These are phyloP conservation scores for Lethenteron camtschaticum DNA, from an alignment of 2,113 vertebrate species.

Conservation along the genomic window DNA sequence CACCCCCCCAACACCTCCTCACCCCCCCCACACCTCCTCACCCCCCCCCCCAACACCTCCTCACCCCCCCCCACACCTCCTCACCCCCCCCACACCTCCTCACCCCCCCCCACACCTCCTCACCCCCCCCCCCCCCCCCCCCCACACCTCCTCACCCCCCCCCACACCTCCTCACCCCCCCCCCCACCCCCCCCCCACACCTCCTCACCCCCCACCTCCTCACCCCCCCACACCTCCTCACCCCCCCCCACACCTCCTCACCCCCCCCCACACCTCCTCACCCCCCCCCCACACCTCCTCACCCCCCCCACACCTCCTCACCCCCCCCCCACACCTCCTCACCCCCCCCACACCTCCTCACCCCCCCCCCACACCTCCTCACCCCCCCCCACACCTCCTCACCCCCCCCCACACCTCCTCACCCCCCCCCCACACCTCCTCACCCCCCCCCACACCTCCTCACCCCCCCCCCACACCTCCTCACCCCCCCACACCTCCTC, in stretches of 20 bases:
- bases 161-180: not conserved
- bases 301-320: not conserved
- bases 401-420: not conserved
- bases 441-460: not conserved
- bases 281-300: not conserved
- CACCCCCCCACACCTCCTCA: not conserved
- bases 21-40: too few relatives aligned
- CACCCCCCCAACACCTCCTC: too few relatives aligned
- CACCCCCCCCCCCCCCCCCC: not conserved
- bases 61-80: not conserved
- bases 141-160: not conserved
- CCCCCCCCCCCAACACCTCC: too few relatives aligned
- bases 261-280: not conserved
- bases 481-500: too few relatives aligned
- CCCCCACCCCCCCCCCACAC: not conserved
- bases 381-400: not conserved
- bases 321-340: too few relatives aligned
- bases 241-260: not conserved
- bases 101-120: not conserved
- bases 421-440: not conserved
- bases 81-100: not conserved
- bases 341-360: not conserved
- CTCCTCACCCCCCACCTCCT: not conserved
- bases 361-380: not conserved
- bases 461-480: not conserved